Evolutionary conservation across 2,888 invertebrate genomes (phyloP), one percentile per base, ranked within the genome.

Genomic region (Rhogogaster chlorosoma): DNA sequence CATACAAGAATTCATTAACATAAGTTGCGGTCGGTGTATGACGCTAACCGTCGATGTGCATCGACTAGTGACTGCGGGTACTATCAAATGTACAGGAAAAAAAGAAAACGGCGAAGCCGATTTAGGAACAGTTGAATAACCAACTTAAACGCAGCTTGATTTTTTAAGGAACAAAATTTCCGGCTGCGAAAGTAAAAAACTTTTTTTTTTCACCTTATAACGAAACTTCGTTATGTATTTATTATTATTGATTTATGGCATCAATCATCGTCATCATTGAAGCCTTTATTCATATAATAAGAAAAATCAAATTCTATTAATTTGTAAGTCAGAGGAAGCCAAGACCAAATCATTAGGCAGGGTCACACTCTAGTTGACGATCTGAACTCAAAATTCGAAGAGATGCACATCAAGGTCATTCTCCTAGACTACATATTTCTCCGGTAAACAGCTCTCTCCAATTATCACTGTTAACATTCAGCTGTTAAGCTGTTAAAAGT

Each of bases 321-420:
- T 77, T 38, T 18, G 18, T 70, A 70, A 70, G 70, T 86, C 85
- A 84, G 83, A 83, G 71, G 64, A 84, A 84, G 84, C 45, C 61
- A 70, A 85, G 77, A 61, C 70, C 75, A 85, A 75, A 78, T 53
- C 15, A 18, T 45, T 77, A 85, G 78, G 84, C 85, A 85, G 84
- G 87, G 91, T 93, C 91, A 92, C 92, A 93, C 89, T 92, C 92
- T 93, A 93, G 90, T 93, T 92, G 90, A 84, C 87, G 88, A 90
- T 89, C 89, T 92, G 91, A 90, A 91, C 92, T 92, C 89, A 88
- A 92, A 92, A 91, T 91, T 88, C 88, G 90, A 88, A 88, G 90
- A 92, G 89, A 89, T 91, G 92, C 91, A 90, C 91, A 92, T 92
- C 92, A 92, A 92, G 92, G 92, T 86, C 92, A 90, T 91, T 91